Evolutionary conservation across 2,888 invertebrate genomes (phyloP).

Genomic region (Morpho helenor): DNA sequence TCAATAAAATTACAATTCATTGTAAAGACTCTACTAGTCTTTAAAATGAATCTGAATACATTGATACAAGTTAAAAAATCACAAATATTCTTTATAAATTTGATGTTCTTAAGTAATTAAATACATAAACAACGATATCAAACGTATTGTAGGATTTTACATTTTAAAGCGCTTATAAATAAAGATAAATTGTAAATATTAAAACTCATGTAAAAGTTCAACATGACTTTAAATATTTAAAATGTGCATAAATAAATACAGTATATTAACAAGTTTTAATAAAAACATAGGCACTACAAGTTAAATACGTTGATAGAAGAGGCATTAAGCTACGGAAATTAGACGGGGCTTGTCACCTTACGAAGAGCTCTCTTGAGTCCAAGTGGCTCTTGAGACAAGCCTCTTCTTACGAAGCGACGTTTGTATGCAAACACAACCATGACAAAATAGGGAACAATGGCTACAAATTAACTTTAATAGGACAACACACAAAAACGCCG

Average conservation of each 20-base stretch:
- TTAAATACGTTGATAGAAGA: conserved; percentile 40
- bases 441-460: conserved; percentile 54
- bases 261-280: conserved; percentile 5
- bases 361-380: conserved; percentile 46
- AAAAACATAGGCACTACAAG: conserved; percentile 5
- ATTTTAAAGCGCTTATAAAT: too few species aligned
- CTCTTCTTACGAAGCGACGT: conserved; percentile 48
- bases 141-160: too few species aligned
- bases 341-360: conserved; percentile 65
- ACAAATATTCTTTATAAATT: too few species aligned
- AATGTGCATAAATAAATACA: neutral
- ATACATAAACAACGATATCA: too few species aligned
- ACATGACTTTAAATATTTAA: neutral
- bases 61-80: too few species aligned
- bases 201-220: too few species aligned
- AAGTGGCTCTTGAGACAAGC: conserved; percentile 63
- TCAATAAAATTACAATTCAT: too few species aligned
- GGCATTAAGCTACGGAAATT: conserved; percentile 59
- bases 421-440: conserved; percentile 62
- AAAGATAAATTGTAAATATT: too few species aligned
- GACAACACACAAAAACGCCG: conserved; percentile 18
- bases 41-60: too few species aligned
- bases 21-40: too few species aligned
- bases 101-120: too few species aligned
- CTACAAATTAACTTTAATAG: conserved; percentile 36